A percentile compares a stretch with the other conserved stretches of the same genome.
phyloP scores from a whole-genome alignment of 2,888 invertebrate genomes.

The Tryphoninae sp. region DNA sequence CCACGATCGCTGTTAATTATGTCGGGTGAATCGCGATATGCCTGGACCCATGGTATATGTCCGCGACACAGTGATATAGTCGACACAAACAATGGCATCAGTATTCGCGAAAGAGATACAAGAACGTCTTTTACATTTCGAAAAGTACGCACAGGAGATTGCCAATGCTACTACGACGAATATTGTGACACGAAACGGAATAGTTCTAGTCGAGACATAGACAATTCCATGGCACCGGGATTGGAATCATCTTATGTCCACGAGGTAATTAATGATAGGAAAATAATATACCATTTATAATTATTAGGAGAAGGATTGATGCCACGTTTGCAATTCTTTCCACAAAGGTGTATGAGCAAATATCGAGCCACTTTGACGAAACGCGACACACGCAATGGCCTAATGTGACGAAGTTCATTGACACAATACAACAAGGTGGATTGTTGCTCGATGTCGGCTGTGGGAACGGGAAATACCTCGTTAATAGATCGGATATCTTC shows the following conservation, averaged over 20 bases:
- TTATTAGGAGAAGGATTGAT: background rate
- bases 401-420: constrained; percentile 90
- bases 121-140: constrained; percentile 95
- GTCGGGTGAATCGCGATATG: constrained; percentile 90
- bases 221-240: constrained; percentile 83
- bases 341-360: constrained; percentile 93
- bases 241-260: constrained; percentile 91
- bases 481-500: constrained; percentile 68
- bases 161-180: constrained; percentile 85
- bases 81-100: constrained; percentile 83
- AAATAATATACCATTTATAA: background rate
- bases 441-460: constrained; percentile 96
- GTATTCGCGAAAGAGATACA: constrained; percentile 82
- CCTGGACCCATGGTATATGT: constrained; percentile 94
- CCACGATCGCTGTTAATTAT: constrained; percentile 90
- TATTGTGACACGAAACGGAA: constrained; percentile 86
- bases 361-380: constrained; percentile 96
- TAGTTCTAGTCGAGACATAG: constrained; percentile 67
- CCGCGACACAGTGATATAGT: constrained; percentile 91
- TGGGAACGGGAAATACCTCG: constrained; percentile 98
- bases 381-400: constrained; percentile 98
- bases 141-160: constrained; percentile 83
- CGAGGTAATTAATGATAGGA: constrained; percentile 80
- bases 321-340: constrained; percentile 7
- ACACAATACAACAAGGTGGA: constrained; percentile 85